Percentiles rank a stretch among this genome's conserved stretches.
These are phyloP conservation scores for Daubentonia madagascariensis DNA, from an alignment of 2,113 vertebrate genomes.

Conservation along the genomic window DNA sequence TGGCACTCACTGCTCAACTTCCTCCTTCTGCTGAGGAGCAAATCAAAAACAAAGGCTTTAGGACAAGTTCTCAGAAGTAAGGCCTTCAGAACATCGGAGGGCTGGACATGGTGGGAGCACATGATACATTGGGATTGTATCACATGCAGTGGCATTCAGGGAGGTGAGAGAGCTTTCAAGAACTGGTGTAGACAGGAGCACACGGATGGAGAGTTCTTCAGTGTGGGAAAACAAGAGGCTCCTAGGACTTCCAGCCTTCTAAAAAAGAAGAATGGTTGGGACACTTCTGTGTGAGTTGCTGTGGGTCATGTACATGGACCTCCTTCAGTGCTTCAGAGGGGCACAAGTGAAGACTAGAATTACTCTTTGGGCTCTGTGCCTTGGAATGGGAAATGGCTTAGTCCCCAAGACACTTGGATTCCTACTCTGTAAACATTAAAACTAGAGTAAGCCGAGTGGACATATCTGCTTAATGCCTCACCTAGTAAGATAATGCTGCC, in stretches of 20 bases:
- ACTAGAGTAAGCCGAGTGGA: not conserved
- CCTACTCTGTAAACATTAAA: not conserved
- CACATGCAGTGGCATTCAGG: not conserved
- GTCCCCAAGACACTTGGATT: not conserved
- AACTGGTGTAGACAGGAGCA: not conserved
- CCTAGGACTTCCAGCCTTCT: not conserved
- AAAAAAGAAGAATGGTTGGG: not conserved
- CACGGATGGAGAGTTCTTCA: not conserved
- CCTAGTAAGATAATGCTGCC: not conserved
- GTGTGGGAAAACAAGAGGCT: not conserved
- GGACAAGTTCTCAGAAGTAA: not conserved
- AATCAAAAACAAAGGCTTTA: not conserved
- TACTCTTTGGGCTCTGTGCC: not conserved
- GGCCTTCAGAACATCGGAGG: not conserved
- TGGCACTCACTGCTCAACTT: not conserved
- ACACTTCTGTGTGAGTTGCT: not conserved
- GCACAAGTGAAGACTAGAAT: not conserved
- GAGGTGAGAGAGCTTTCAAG: not conserved
- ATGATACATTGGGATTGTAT: too few species aligned
- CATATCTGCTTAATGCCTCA: not conserved
- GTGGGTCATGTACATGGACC: not conserved
- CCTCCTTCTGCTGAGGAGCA: not conserved
- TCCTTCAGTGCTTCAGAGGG: not conserved
- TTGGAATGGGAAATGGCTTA: not conserved
- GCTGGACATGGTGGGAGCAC: not conserved